Conservation (phyloP, 2,797 vertebrate genomes). For the Zalophus californianus region DNA sequence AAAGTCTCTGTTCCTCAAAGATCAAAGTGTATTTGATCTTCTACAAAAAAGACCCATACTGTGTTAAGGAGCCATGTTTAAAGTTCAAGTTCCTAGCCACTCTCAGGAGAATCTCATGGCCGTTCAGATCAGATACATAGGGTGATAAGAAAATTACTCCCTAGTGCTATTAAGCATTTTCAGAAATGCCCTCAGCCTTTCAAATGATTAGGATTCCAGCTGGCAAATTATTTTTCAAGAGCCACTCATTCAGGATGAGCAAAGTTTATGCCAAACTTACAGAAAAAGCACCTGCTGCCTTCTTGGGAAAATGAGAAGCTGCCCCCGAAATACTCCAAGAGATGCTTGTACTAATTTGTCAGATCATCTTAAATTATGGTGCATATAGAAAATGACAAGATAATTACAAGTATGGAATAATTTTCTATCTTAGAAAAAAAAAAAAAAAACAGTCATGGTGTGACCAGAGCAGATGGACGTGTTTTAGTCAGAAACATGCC, state of each 20-base stretch:
- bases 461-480: neutral
- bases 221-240: conserved; percentile 53
- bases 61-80: neutral
- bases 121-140: neutral
- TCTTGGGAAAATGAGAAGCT: conserved; percentile 17
- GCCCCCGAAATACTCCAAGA: neutral
- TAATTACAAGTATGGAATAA: conserved; percentile 20
- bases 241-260: neutral
- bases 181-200: conserved; percentile 48
- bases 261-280: neutral
- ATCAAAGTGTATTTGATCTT: conserved; percentile 25
- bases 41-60: neutral
- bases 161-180: neutral
- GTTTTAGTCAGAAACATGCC: conserved; percentile 44
- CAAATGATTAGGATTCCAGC: conserved; percentile 15
- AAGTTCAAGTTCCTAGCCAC: conserved; percentile 38
- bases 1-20: conserved; percentile 27
- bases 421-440: conserved; percentile 7
- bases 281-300: neutral
- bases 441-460: neutral
- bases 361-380: conserved; percentile 27
- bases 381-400: conserved; percentile 21
- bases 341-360: conserved; percentile 37
- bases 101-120: neutral
- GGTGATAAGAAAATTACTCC: conserved; percentile 19